phyloP scores from a whole-genome alignment of 1,140 invertebrate species.

The Temnothorax nylanderi region DNA sequence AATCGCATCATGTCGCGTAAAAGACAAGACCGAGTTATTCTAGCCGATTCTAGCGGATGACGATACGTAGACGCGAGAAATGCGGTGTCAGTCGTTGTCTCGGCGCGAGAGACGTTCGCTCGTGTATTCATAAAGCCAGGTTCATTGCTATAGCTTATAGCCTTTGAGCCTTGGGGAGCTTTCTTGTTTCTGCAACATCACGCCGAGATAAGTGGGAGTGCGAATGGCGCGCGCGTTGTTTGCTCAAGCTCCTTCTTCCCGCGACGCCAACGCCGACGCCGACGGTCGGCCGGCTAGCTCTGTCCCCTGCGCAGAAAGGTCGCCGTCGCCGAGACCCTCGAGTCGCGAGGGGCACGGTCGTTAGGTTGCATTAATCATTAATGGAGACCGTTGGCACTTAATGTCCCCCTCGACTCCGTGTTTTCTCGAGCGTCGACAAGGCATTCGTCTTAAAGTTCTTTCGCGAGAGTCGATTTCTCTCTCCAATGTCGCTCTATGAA shows the following conservation, averaged over 20 bases:
- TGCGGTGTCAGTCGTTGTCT: constrained; percentile 45
- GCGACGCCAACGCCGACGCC: background rate
- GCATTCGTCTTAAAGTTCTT: constrained; percentile 62
- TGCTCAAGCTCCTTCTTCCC: constrained; percentile 65
- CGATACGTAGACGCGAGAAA: constrained; percentile 48
- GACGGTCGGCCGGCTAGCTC: background rate
- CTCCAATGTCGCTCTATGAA: constrained; percentile 11
- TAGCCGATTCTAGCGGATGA: constrained; percentile 50
- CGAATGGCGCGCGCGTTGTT: constrained; percentile 64
- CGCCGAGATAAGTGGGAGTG: constrained; percentile 67
- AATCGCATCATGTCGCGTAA: constrained; percentile 41
- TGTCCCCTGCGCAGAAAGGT: background rate
- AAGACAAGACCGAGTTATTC: constrained; percentile 54
- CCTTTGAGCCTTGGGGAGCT: constrained; percentile 59
- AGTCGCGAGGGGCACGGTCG: constrained; percentile 65
- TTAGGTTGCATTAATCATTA: constrained; percentile 73
- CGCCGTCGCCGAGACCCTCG: constrained; percentile 34
- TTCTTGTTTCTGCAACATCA: constrained; percentile 67
- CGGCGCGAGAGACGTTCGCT: constrained; percentile 29
- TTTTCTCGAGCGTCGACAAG: constrained; percentile 11
- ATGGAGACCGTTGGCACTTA: constrained; percentile 66
- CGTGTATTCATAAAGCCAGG: constrained; percentile 72
- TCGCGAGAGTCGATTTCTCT: constrained; percentile 40
- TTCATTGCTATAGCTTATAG: constrained; percentile 68
- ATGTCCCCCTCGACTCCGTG: constrained; percentile 43